phyloP scores from a whole-genome alignment of 2,797 vertebrate genomes.

The Gadopsis marmoratus region DNA sequence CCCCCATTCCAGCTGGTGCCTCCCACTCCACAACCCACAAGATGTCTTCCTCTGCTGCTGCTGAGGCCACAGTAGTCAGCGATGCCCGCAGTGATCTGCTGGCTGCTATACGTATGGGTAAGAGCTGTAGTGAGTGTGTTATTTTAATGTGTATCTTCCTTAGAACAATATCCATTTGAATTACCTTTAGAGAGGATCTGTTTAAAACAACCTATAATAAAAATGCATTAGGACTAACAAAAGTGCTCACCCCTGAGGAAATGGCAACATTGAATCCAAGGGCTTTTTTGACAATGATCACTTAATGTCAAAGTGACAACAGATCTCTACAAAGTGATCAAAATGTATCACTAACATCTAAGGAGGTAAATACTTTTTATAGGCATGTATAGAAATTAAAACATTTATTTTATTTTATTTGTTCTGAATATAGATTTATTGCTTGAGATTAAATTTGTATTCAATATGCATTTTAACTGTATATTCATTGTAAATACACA shows the following conservation, averaged over 20 bases:
- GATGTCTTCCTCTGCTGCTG: slow-evolving; percentile 88
- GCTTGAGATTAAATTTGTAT: background rate
- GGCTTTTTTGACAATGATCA: background rate
- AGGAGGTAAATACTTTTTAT: background rate
- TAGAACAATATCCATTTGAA: background rate
- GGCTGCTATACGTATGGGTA: slow-evolving; percentile 98
- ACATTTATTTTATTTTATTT: background rate
- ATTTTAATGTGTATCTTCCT: background rate
- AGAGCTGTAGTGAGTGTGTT: slow-evolving; percentile 34
- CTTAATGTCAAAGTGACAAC: background rate
- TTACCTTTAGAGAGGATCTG: background rate
- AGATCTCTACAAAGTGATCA: background rate
- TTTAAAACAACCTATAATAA: background rate
- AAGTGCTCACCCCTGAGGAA: background rate
- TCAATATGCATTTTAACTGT: background rate
- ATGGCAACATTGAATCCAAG: background rate
- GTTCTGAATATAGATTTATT: background rate
- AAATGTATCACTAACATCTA: background rate
- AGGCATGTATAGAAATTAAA: background rate
- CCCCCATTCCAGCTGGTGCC: slow-evolving; percentile 87
- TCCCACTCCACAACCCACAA: slow-evolving; percentile 82
- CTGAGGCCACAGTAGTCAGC: slow-evolving; percentile 84
- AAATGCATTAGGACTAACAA: background rate
- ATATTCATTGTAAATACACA: background rate
- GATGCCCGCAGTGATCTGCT: slow-evolving; percentile 97